These are phyloP conservation scores for Pemphigus obesinymphae DNA, from an alignment of 1,140 invertebrate genomes.

Conservation along the genomic window DNA sequence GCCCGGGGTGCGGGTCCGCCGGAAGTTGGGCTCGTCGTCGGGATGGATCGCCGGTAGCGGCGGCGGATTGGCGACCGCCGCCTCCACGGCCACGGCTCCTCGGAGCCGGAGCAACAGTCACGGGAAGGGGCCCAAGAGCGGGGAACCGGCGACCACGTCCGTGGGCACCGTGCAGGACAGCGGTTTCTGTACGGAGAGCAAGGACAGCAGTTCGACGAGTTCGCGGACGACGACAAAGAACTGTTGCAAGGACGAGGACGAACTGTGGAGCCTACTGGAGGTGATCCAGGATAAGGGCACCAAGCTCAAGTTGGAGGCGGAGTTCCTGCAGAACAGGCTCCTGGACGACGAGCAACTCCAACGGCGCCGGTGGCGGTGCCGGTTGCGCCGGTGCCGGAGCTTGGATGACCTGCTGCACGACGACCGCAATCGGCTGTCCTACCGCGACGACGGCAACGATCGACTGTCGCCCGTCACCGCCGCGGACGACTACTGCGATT, in stretches of 20 bases:
- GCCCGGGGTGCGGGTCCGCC: slow-evolving; percentile 68
- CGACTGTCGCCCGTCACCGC: background rate
- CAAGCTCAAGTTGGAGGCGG: slow-evolving; percentile 68
- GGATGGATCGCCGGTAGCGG: slow-evolving; percentile 19
- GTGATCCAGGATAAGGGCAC: slow-evolving; percentile 76
- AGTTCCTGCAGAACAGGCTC: slow-evolving; percentile 48
- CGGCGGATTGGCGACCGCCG: slow-evolving; percentile 48
- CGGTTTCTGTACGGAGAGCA: slow-evolving; percentile 77
- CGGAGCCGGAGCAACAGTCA: slow-evolving; percentile 63
- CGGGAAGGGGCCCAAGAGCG: slow-evolving; percentile 54
- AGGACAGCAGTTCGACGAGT: slow-evolving; percentile 50
- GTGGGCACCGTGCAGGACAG: slow-evolving; percentile 71
- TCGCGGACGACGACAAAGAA: slow-evolving; percentile 51
- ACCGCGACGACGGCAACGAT: background rate
- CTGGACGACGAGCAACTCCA: background rate
- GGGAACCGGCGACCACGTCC: slow-evolving; percentile 51
- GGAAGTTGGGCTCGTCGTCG: slow-evolving; percentile 58
- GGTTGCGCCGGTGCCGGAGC: slow-evolving; percentile 21
- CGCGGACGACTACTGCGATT: slow-evolving; percentile 2
- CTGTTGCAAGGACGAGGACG: slow-evolving; percentile 58
- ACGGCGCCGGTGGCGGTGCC: background rate
- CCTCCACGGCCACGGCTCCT: slow-evolving; percentile 54
- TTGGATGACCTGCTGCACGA: background rate
- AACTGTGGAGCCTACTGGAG: slow-evolving; percentile 77
- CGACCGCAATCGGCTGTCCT: background rate